These are phyloP conservation scores for Platyura marginata DNA, from an alignment of 1,140 invertebrate genomes.

Conservation along the genomic window DNA sequence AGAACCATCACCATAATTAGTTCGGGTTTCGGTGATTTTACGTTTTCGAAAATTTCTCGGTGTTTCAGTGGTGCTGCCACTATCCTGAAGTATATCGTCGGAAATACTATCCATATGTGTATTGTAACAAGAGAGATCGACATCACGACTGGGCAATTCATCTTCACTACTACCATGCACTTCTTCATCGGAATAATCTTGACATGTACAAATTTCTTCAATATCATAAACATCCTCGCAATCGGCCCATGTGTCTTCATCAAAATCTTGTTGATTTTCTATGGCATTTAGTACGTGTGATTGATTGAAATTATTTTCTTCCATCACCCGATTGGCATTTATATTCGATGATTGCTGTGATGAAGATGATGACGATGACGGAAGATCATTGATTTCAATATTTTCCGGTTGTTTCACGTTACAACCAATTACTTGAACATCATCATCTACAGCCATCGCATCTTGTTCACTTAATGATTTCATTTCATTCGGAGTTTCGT, in stretches of 20 bases:
- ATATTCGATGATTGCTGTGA: not conserved
- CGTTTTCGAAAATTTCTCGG: slow-evolving; percentile 15
- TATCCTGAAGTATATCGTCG: slow-evolving; percentile 4
- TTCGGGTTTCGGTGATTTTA: slow-evolving; percentile 19
- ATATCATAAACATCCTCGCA: slow-evolving; percentile 21
- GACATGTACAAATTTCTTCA: slow-evolving; percentile 23
- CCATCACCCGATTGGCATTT: not conserved
- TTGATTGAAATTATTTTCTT: not conserved
- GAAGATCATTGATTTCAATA: too few species aligned
- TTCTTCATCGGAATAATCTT: slow-evolving; percentile 8
- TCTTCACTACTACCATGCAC: slow-evolving; percentile 2
- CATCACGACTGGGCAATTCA: slow-evolving; percentile 6
- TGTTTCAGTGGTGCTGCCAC: not conserved
- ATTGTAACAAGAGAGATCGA: slow-evolving; percentile 9
- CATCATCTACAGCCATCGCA: too few species aligned
- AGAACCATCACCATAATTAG: slow-evolving; percentile 13
- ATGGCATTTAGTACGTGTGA: not conserved
- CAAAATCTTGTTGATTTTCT: not conserved
- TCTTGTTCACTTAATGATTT: too few species aligned
- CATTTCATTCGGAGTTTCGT: too few species aligned
- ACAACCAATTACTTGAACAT: too few species aligned
- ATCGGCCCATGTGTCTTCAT: slow-evolving; percentile 21
- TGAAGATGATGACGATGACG: not conserved
- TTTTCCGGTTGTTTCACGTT: too few species aligned
- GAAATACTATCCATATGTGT: slow-evolving; percentile 9